phyloP scores from a whole-genome alignment of 2,888 invertebrate species.

The Oscheius sp. region DNA sequence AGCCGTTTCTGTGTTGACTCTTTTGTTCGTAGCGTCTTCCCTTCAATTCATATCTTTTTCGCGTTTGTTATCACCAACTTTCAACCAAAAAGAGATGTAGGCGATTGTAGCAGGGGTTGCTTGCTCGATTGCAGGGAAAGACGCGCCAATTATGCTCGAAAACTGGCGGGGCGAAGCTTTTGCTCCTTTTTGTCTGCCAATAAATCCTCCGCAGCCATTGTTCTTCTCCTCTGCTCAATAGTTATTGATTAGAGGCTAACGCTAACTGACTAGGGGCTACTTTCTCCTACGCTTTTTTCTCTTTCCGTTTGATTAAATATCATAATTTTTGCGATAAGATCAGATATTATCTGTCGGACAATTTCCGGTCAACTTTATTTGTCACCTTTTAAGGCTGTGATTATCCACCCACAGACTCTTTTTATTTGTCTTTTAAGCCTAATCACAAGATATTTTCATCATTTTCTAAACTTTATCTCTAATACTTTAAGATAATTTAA shows the following conservation, averaged over 20 bases:
- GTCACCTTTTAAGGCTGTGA: too few species aligned
- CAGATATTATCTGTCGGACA: too few species aligned
- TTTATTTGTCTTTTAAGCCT: not conserved
- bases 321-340: too few species aligned
- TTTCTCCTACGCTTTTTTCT: slow-evolving; percentile 1
- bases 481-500: not conserved
- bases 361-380: too few species aligned
- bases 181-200: slow-evolving; percentile 3
- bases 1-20: too few species aligned
- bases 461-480: not conserved
- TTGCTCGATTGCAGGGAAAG: not conserved
- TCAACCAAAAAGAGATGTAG: too few species aligned
- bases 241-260: not conserved
- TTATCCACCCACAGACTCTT: too few species aligned
- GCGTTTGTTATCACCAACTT: not conserved
- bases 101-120: too few species aligned
- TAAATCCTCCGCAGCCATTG: not conserved
- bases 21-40: too few species aligned
- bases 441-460: not conserved
- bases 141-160: not conserved
- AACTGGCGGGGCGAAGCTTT: not conserved
- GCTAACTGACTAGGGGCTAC: not conserved
- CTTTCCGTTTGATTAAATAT: too few species aligned
- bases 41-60: not conserved
- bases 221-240: not conserved